Base-by-base conservation (phyloP, 2,888 invertebrate species). In the Pyralis farinalis region DNA sequence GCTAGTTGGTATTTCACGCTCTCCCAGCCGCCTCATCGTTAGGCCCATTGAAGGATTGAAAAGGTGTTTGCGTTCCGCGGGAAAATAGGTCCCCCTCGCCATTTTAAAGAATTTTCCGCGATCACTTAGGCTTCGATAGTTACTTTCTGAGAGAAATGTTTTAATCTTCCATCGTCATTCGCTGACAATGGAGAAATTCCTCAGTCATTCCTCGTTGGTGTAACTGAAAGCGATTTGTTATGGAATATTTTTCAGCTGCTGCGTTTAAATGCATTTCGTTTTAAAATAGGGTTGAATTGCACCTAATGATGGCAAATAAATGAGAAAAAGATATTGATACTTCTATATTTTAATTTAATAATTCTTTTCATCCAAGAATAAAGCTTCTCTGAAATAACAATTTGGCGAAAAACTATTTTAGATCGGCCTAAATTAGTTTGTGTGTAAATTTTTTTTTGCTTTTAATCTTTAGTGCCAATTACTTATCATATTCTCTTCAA, bases 41-140 rank as follows among this genome's bases (percentile, higher is more conserved):
- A 66, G 66, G 67, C 73, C 85, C 64, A 81, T 87, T 87, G 82
- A 86, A 76, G 77, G 75, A 74, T 81, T 89, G 81, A 90, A 90
- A 79, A 89, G 90, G 88, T 90, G 90, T 90, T 90, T 90, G 76
- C 89, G 88, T 72, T 74, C 67, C 70, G 71, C 72, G 69, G 71
- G 75, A 84, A 86, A 87, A 86, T 83, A 81, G 82, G 79, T 77
- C 73, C 86, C 87, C 88, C 84, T 83, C 74, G 66, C 59, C 65
- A 80, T 80, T 81, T 77, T 72, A 68, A 75, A 77, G 73, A 67
- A 67, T 71, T 77, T 63, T 71, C 69, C 68, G 68, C 58, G 71
- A 85, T 83, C 88, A 87, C 88, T 88, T 87, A 87, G 83, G 70
- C 83, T 77, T 81, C 79, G 87, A 88, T 88, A 88, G 88, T 88